Percentiles rank a stretch among this genome's conserved stretches.
These are phyloP conservation scores for Bombus picipes DNA, from an alignment of 1,140 invertebrate genomes.

Conservation along the genomic window DNA sequence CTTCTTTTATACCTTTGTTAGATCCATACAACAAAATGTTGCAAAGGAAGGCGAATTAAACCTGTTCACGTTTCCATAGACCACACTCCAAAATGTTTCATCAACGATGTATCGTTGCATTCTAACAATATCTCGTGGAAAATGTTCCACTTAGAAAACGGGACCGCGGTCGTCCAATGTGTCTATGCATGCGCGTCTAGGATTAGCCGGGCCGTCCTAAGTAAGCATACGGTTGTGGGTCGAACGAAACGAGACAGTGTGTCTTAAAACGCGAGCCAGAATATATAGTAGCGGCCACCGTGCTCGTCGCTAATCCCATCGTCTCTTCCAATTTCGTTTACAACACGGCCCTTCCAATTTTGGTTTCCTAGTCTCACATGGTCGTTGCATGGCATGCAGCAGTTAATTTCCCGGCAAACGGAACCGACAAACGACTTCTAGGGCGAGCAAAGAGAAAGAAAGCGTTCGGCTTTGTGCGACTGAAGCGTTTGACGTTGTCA, in stretches of 20 bases:
- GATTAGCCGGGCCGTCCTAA: constrained; percentile 68
- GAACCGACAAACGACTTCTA: background rate
- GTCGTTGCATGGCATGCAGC: background rate
- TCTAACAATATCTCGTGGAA: background rate
- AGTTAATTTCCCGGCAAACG: background rate
- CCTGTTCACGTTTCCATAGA: background rate
- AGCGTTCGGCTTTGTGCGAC: constrained; percentile 21
- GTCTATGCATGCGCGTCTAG: constrained; percentile 62
- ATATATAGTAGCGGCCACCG: background rate
- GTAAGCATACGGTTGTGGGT: constrained; percentile 54
- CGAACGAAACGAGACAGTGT: constrained; percentile 50
- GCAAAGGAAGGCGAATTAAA: background rate
- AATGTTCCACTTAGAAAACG: constrained; percentile 49
- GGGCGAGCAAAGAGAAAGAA: background rate
- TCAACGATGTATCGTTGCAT: background rate
- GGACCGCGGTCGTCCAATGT: constrained; percentile 59
- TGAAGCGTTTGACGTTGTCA: constrained; percentile 41
- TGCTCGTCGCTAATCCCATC: background rate
- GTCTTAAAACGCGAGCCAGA: constrained; percentile 41
- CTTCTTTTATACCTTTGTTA: background rate
- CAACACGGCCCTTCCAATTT: background rate
- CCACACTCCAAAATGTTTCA: background rate
- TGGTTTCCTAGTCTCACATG: background rate
- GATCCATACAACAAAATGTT: background rate
- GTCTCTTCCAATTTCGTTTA: background rate